Percentiles rank a stretch among this genome's conserved stretches.
phyloP scores from a whole-genome alignment of 2,113 vertebrate species.

The Acrocephalus kingi region DNA sequence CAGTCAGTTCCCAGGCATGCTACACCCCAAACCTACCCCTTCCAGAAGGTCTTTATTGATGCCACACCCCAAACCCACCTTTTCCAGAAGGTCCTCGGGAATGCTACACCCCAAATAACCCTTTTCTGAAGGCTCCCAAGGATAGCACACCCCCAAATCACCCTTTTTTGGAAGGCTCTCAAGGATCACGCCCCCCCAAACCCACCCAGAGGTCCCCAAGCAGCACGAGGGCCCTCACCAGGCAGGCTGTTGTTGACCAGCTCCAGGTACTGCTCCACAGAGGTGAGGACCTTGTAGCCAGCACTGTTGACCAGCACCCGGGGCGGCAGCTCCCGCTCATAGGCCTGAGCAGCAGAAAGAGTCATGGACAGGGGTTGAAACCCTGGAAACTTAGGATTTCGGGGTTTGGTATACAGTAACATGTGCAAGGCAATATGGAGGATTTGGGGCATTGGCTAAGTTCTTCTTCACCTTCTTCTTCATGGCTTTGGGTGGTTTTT shows the following conservation, averaged over 20 bases:
- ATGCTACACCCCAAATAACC: too few relatives aligned
- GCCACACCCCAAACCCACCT: background rate
- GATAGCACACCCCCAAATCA: too few relatives aligned
- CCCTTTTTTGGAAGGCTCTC: background rate
- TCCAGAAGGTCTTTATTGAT: too few relatives aligned
- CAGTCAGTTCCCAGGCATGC: too few relatives aligned
- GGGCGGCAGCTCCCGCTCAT: slow-evolving; percentile 82
- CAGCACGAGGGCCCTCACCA: slow-evolving; percentile 70
- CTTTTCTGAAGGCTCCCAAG: too few relatives aligned
- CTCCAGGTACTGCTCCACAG: slow-evolving; percentile 88
- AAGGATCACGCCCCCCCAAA: background rate
- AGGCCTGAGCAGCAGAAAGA: slow-evolving; percentile 74
- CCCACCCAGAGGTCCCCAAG: background rate
- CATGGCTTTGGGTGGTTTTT: background rate
- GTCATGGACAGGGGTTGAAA: background rate
- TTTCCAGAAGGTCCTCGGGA: too few relatives aligned
- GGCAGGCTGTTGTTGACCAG: slow-evolving; percentile 86
- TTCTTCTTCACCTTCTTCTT: background rate
- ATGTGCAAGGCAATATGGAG: background rate
- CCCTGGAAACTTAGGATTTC: background rate
- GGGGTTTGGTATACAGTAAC: too few relatives aligned
- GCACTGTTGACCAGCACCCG: slow-evolving; percentile 86
- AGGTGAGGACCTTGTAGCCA: slow-evolving; percentile 89
- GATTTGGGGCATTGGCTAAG: background rate
- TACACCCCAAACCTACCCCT: background rate